Percentiles rank a stretch among this genome's conserved stretches.
Evolutionary conservation across 2,888 invertebrate species (phyloP).

Genomic region (Sepiola atlantica): DNA sequence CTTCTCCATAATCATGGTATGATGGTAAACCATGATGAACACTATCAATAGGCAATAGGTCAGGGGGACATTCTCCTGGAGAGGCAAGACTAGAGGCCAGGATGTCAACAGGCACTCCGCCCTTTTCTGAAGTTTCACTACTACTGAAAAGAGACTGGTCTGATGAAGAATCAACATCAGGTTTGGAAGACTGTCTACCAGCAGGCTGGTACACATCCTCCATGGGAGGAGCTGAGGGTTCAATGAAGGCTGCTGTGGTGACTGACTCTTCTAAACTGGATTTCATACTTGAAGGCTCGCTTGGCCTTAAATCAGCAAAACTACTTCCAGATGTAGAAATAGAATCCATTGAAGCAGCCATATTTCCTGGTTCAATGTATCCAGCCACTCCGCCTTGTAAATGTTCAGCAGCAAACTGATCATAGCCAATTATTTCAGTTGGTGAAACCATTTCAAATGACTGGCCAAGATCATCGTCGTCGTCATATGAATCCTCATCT

Average conservation of each 20-base stretch:
- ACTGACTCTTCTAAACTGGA: constrained; percentile 41
- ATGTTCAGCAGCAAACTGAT: constrained; percentile 51
- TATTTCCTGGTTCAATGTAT: constrained; percentile 53
- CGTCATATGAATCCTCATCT: constrained; percentile 47
- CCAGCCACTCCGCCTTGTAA: constrained; percentile 56
- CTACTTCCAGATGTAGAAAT: constrained; percentile 52
- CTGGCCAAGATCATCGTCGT: constrained; percentile 59
- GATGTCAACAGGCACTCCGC: constrained; percentile 56
- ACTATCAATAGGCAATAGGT: constrained; percentile 47
- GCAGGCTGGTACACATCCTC: constrained; percentile 46
- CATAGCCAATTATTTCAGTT: constrained; percentile 60
- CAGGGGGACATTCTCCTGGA: constrained; percentile 49
- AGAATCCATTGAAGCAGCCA: constrained; percentile 52
- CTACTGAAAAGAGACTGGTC: constrained; percentile 67
- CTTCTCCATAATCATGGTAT: constrained; percentile 46
- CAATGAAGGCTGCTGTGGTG: constrained; percentile 41
- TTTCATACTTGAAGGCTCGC: constrained; percentile 38
- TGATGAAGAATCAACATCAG: constrained; percentile 63
- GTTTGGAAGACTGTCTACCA: constrained; percentile 48
- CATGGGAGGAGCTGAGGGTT: constrained; percentile 51
- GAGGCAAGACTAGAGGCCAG: constrained; percentile 48
- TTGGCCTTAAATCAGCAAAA: constrained; percentile 52
- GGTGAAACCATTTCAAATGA: constrained; percentile 72
- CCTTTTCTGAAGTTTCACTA: constrained; percentile 67
- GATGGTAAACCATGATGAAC: constrained; percentile 49